Evolutionary conservation across 2,888 invertebrate species (phyloP).

Genomic region (Chrysomela aeneicollis): DNA sequence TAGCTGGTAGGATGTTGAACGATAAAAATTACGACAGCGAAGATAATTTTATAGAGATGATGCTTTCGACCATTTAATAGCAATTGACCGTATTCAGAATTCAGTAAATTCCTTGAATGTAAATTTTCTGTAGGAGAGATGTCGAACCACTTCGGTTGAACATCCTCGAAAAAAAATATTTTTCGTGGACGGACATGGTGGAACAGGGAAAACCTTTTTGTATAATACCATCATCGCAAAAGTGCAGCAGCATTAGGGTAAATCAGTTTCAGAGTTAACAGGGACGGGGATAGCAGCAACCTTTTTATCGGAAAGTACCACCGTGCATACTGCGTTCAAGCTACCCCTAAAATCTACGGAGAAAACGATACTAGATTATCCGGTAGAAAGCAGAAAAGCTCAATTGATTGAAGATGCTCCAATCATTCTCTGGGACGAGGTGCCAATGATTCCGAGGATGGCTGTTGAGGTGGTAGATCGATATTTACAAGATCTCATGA

Average conservation of each 20-base stretch:
- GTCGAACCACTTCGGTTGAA: too few relatives aligned
- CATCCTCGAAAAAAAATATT: conserved; percentile 47
- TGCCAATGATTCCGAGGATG: conserved; percentile 6
- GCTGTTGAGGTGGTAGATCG: conserved; percentile 7
- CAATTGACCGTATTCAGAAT: too few relatives aligned
- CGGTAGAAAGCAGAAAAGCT: not conserved
- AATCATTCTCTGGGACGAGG: too few relatives aligned
- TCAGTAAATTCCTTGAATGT: too few relatives aligned
- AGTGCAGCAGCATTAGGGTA: conserved; percentile 22
- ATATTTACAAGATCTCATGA: not conserved
- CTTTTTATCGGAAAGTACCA: conserved; percentile 52
- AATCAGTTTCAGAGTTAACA: conserved; percentile 39
- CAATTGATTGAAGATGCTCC: not conserved
- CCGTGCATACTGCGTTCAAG: conserved; percentile 53
- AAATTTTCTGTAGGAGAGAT: too few relatives aligned
- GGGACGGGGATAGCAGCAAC: conserved; percentile 54
- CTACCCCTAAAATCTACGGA: conserved; percentile 40
- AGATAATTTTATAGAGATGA: too few relatives aligned
- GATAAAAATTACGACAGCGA: too few relatives aligned
- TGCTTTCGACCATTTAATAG: too few relatives aligned
- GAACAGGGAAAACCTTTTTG: conserved; percentile 58
- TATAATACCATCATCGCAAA: conserved; percentile 44
- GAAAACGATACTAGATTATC: not conserved
- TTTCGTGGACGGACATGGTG: conserved; percentile 57
- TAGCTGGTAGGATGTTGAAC: too few relatives aligned